A percentile compares a stretch with the other conserved stretches of the same genome.
Conservation (phyloP, 2,888 invertebrate species). For the Hydroisotoma schaefferi region DNA sequence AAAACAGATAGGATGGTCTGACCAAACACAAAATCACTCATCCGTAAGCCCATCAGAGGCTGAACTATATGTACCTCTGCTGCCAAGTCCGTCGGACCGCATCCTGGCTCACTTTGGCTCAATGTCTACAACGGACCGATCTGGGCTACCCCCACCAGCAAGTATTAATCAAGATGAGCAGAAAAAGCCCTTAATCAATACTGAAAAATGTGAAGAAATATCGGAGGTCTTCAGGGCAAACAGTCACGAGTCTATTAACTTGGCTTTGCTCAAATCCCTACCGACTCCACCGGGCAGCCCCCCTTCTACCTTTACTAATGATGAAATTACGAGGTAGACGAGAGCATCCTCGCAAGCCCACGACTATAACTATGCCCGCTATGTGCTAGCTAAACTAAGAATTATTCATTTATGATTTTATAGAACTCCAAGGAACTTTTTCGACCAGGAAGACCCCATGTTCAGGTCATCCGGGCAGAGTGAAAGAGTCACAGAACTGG, state of each 20-base stretch:
- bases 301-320: too few relatives aligned
- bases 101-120: not conserved
- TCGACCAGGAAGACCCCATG: not conserved
- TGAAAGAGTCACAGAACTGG: not conserved
- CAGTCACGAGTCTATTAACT: slow-evolving; percentile 1
- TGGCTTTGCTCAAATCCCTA: not conserved
- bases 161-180: not conserved
- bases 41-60: not conserved
- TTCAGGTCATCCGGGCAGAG: too few relatives aligned
- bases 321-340: too few relatives aligned
- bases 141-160: not conserved
- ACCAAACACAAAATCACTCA: not conserved
- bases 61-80: not conserved
- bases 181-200: too few relatives aligned
- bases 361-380: too few relatives aligned
- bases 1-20: not conserved
- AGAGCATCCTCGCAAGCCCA: too few relatives aligned
- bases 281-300: not conserved
- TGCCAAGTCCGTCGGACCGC: not conserved
- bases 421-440: not conserved
- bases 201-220: too few relatives aligned
- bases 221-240: not conserved
- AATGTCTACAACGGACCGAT: not conserved
- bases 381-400: too few relatives aligned
- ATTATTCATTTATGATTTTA: too few relatives aligned